phyloP scores from a whole-genome alignment of 2,888 invertebrate genomes.

The Sarcophaga variegata region DNA sequence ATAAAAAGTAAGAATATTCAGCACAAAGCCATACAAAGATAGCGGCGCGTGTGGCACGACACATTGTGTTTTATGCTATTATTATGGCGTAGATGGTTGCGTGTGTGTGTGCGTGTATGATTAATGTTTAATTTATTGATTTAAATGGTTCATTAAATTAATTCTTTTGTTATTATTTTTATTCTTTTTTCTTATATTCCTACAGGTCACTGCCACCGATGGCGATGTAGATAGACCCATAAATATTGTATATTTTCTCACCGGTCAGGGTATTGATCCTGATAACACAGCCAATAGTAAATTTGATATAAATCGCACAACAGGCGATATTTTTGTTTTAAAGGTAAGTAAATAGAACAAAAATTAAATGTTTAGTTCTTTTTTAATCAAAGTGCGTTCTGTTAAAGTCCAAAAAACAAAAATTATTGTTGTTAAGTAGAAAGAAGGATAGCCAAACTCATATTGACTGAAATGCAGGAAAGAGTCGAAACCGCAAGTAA shows the following conservation, averaged over 20 bases:
- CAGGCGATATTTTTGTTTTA: conserved; percentile 95
- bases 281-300: conserved; percentile 96
- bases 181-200: background rate
- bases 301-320: conserved; percentile 96
- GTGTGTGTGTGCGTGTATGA: conserved; percentile 17
- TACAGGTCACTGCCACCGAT: conserved; percentile 95
- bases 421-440: too few species aligned
- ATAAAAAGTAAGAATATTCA: too few species aligned
- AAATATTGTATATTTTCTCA: conserved; percentile 95
- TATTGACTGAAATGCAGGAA: too few species aligned
- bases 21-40: too few species aligned
- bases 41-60: too few species aligned
- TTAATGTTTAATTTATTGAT: conserved; percentile 42
- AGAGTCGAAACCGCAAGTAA: too few species aligned
- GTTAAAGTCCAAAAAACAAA: background rate
- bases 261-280: conserved; percentile 95
- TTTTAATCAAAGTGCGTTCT: too few species aligned
- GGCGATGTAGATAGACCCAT: conserved; percentile 96
- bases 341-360: conserved; percentile 85
- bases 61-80: too few species aligned
- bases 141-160: conserved; percentile 23
- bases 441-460: too few species aligned
- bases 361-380: background rate
- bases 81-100: too few species aligned
- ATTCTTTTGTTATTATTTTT: conserved; percentile 3